These are phyloP conservation scores for Engystomops pustulosus DNA, from an alignment of 2,113 vertebrate genomes.

Conservation along the genomic window DNA sequence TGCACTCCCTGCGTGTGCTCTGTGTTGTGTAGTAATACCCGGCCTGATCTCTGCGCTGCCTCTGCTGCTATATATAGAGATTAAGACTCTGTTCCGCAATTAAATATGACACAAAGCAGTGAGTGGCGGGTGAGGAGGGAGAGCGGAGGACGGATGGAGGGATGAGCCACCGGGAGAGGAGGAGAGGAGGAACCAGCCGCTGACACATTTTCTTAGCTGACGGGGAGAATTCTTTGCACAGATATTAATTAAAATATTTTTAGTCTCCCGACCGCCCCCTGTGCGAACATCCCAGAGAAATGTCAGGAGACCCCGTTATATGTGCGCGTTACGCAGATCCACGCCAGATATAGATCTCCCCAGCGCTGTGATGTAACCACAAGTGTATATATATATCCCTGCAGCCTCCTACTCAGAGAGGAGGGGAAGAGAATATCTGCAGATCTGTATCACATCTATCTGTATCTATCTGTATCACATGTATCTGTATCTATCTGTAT, in stretches of 20 bases:
- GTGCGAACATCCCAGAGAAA: constrained; percentile 40
- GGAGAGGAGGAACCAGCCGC: constrained; percentile 56
- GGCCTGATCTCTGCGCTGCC: constrained; percentile 31
- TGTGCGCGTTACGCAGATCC: constrained; percentile 34
- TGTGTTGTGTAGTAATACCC: constrained; percentile 26
- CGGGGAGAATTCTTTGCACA: constrained; percentile 62
- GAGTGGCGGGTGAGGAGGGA: constrained; percentile 28
- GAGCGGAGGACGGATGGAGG: constrained; percentile 22
- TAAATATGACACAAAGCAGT: constrained; percentile 52
- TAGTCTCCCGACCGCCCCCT: constrained; percentile 48
- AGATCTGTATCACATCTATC: too few species aligned
- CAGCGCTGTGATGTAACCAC: background rate
- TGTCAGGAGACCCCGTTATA: constrained; percentile 56
- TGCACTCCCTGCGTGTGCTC: background rate
- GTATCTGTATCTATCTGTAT: background rate
- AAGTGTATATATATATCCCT: too few species aligned
- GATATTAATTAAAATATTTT: constrained; percentile 62
- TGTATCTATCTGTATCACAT: background rate
- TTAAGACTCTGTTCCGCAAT: constrained; percentile 41
- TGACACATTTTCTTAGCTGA: constrained; percentile 58
- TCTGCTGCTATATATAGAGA: constrained; percentile 30
- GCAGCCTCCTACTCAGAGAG: too few species aligned
- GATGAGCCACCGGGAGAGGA: constrained; percentile 28
- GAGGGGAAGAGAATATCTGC: too few species aligned
- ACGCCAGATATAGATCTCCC: constrained; percentile 10